Percentiles rank a stretch among this genome's conserved stretches.
These are phyloP conservation scores for Podiceps cristatus DNA, from an alignment of 2,113 vertebrate genomes.

Conservation along the genomic window DNA sequence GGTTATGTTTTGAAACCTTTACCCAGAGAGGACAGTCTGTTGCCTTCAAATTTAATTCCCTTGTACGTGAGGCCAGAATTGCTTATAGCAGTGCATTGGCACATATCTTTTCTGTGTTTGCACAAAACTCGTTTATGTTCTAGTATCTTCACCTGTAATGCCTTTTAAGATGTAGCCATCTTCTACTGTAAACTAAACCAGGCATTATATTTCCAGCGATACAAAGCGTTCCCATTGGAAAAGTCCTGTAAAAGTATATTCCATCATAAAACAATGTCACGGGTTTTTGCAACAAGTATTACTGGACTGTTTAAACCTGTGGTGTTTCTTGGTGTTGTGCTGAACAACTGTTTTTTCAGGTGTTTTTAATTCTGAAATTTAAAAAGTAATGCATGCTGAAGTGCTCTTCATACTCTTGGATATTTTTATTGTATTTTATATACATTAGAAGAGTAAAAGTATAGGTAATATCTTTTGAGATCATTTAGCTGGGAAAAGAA, in stretches of 20 bases:
- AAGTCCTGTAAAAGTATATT: background rate
- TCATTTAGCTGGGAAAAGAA: background rate
- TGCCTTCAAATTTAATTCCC: background rate
- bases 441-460: background rate
- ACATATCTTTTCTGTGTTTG: background rate
- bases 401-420: background rate
- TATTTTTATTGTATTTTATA: background rate
- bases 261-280: background rate
- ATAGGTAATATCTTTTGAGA: background rate
- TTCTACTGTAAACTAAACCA: background rate
- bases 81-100: background rate
- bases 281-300: background rate
- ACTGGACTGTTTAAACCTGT: background rate
- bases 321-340: background rate
- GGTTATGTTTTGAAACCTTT: background rate
- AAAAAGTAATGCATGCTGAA: background rate
- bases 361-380: background rate
- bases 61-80: background rate
- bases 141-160: background rate
- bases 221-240: background rate
- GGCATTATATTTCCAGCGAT: background rate
- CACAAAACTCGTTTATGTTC: background rate
- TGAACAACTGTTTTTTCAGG: background rate
- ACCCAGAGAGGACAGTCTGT: background rate
- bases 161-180: background rate